Evolutionary conservation across 2,797 vertebrate species (phyloP).

Genomic region (Tamandua tetradactyla): DNA sequence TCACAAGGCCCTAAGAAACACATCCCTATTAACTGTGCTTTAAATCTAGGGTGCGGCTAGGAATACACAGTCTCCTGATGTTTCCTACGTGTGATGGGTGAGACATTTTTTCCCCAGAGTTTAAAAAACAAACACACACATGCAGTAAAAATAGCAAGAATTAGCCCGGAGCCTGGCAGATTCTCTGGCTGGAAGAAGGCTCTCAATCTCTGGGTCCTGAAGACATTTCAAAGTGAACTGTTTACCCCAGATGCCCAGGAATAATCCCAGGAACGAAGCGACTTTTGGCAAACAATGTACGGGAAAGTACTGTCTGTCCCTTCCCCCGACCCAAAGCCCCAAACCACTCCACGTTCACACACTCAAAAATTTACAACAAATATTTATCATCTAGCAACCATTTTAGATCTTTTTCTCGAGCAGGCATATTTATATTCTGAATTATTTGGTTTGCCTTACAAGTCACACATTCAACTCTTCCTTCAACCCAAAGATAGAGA

Average conservation of each 20-base stretch:
- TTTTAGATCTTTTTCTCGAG: neutral
- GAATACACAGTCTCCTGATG: neutral
- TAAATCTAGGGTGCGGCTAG: neutral
- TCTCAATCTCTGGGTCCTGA: slow-evolving; percentile 5
- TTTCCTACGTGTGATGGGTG: neutral
- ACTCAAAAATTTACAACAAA: neutral
- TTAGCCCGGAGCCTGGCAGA: slow-evolving; percentile 13
- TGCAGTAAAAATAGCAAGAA: slow-evolving; percentile 48
- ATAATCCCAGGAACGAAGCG: neutral
- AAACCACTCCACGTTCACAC: neutral
- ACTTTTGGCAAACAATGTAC: neutral
- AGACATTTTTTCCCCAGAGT: neutral
- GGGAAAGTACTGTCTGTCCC: neutral
- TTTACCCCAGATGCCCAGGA: slow-evolving; percentile 33
- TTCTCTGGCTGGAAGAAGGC: neutral
- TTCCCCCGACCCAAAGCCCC: neutral
- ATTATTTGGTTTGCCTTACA: neutral
- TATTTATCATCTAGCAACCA: neutral
- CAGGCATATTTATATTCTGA: slow-evolving; percentile 2
- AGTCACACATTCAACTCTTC: neutral
- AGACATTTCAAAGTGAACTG: neutral
- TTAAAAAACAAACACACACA: neutral
- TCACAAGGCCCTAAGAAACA: slow-evolving; percentile 15
- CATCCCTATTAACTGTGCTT: slow-evolving; percentile 5
- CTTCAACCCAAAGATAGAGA: neutral